Evolutionary conservation across 2,888 invertebrate species (phyloP), one percentile per base, ranked within the genome.

Genomic region (Agonopterix arenella): DNA sequence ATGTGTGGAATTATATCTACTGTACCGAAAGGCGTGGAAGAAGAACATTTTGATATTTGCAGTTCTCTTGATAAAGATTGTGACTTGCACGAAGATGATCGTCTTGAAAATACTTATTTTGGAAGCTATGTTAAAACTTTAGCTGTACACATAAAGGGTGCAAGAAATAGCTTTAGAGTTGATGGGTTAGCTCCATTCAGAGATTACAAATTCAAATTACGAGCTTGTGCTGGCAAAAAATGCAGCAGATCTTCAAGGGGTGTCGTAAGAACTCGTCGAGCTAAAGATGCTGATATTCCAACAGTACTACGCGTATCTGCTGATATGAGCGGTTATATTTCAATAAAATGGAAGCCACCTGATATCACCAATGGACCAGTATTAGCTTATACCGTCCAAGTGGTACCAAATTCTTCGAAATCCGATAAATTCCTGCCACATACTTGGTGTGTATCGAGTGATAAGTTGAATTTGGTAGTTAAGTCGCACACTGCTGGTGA

Each of bases 141-240:
- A 37, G 60, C 68, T 43, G 57, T 86, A 8, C 72, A 76, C 49
- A 61, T 86, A 47, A 66, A 54, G 13, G 68, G 66, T 2, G 59
- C 64, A 1, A 68, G 55, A 57, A 74, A 64, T 40, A 59, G 60
- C 2, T 80, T 66, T 46, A 69, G 76, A 64, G 65, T 89, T 4
- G 73, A 65, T 8, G 72, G 71, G 1, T 59, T 89, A 42, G 81
- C 82, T 13, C 86, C 88, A 0, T 89, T 63, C 48, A 70, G 85
- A 57, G 86, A 86, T 60, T 89, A 88, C 50, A 78, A 70, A 50
- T 80, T 88, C 55, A 66, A 75, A 51, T 60, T 89, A 49, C 68
- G 85, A 52, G 79, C 83, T 38, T 89, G 89, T 56, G 66, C 69
- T 45, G 56, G 58, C 4, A 51, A 59, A 2, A 46, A 51, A 9